phyloP scores from a whole-genome alignment of 2,888 invertebrate species.

The Calliphora vomitoria region DNA sequence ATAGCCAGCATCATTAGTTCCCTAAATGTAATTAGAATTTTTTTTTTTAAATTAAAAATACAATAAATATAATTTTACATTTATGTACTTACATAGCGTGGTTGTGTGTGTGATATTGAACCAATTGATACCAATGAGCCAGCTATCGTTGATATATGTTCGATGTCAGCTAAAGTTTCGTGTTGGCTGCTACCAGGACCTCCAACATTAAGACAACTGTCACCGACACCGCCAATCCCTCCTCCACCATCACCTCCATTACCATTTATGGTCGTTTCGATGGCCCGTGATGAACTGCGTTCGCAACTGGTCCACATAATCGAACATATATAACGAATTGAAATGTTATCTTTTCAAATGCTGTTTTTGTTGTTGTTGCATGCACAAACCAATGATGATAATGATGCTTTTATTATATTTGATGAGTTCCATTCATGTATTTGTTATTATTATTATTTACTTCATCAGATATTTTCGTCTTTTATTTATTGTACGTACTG shows the following conservation, averaged over 20 bases:
- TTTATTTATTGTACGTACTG: constrained; percentile 14
- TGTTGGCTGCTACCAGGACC: constrained; percentile 83
- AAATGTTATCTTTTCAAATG: constrained; percentile 73
- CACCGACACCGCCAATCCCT: background rate
- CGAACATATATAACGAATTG: constrained; percentile 50
- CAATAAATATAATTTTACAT: background rate
- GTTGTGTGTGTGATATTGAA: constrained; percentile 86
- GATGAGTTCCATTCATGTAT: constrained; percentile 64
- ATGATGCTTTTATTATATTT: background rate
- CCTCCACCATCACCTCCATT: constrained; percentile 63
- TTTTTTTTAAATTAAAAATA: background rate
- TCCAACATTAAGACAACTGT: constrained; percentile 27
- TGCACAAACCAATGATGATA: constrained; percentile 15
- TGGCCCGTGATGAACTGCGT: constrained; percentile 81
- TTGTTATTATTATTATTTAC: background rate
- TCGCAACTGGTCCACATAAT: constrained; percentile 78
- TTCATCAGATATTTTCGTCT: background rate
- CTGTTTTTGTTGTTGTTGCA: constrained; percentile 25
- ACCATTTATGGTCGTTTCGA: constrained; percentile 80
- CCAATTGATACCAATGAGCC: constrained; percentile 88
- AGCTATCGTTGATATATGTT: constrained; percentile 89
- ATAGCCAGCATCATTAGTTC: constrained; percentile 87
- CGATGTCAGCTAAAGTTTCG: constrained; percentile 88
- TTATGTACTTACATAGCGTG: constrained; percentile 79
- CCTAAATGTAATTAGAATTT: constrained; percentile 75